Evolutionary conservation across 2,888 invertebrate genomes (phyloP).

Genomic region (Apodemia hepburni): DNA sequence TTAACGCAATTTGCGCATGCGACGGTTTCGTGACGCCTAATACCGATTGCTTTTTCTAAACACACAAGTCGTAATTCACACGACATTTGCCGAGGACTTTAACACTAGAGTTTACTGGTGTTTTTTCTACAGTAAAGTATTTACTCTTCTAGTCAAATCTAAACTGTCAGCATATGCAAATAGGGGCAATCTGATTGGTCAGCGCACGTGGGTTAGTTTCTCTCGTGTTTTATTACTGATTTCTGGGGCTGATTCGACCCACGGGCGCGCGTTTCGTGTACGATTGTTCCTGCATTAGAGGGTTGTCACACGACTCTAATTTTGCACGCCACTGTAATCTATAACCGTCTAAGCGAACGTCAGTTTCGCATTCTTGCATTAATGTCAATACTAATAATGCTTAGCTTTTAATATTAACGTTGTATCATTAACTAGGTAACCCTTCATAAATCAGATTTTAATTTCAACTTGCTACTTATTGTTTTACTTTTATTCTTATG

Average conservation of each 20-base stretch:
- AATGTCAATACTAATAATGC: neutral
- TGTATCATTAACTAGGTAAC: no score
- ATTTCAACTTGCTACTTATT: no score
- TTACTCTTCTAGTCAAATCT: slow-evolving; percentile 40
- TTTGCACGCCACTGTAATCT: slow-evolving; percentile 30
- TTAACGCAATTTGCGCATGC: slow-evolving; percentile 57
- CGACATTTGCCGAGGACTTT: slow-evolving; percentile 3
- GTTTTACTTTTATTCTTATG: no score
- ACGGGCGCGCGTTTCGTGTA: slow-evolving; percentile 54
- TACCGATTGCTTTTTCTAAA: slow-evolving; percentile 29
- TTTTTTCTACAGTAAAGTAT: slow-evolving; percentile 25
- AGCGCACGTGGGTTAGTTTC: slow-evolving; percentile 63
- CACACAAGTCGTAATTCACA: slow-evolving; percentile 17
- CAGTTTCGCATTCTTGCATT: slow-evolving; percentile 1
- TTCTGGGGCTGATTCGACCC: slow-evolving; percentile 62
- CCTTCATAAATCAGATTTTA: no score
- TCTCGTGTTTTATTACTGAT: slow-evolving; percentile 70
- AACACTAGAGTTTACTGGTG: slow-evolving; percentile 10
- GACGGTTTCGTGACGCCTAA: slow-evolving; percentile 40
- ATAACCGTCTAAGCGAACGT: slow-evolving; percentile 1
- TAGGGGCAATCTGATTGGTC: slow-evolving; percentile 56
- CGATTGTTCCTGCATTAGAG: slow-evolving; percentile 48
- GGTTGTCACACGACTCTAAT: slow-evolving; percentile 36
- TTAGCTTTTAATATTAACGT: no score
- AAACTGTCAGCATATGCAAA: slow-evolving; percentile 75